Evolutionary conservation across 2,113 vertebrate species (phyloP).

Genomic region (Heterotis niloticus): DNA sequence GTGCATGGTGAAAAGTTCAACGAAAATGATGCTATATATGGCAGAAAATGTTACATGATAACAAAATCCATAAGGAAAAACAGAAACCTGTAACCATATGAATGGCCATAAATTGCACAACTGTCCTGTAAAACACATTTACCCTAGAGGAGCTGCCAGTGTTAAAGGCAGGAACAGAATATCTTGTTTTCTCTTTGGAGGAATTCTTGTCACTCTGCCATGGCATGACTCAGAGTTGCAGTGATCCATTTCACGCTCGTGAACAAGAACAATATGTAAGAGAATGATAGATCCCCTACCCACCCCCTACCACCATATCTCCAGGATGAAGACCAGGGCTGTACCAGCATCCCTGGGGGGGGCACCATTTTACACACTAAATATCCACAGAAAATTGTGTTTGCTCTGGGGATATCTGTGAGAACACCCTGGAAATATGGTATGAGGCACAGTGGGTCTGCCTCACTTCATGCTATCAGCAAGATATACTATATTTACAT

Average conservation of each 20-base stretch:
- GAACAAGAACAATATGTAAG: slow-evolving; percentile 43
- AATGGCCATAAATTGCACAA: background rate
- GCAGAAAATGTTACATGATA: no score
- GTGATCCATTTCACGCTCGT: slow-evolving; percentile 51
- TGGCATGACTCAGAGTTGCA: slow-evolving; percentile 51
- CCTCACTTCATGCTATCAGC: background rate
- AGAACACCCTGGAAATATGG: background rate
- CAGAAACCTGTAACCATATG: background rate
- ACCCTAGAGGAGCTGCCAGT: slow-evolving; percentile 17
- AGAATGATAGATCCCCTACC: background rate
- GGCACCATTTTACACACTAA: slow-evolving; percentile 33
- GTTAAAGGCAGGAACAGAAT: slow-evolving; percentile 28
- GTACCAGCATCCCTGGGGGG: slow-evolving; percentile 47
- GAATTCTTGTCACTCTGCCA: slow-evolving; percentile 43
- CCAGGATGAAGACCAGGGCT: slow-evolving; percentile 35
- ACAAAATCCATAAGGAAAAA: background rate
- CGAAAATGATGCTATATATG: no score
- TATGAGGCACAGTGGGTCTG: background rate
- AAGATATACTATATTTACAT: background rate
- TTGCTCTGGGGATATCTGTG: slow-evolving; percentile 33
- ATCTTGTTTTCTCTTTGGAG: slow-evolving; percentile 39
- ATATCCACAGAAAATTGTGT: slow-evolving; percentile 35
- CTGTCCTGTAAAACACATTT: slow-evolving; percentile 8
- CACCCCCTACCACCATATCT: slow-evolving; percentile 33
- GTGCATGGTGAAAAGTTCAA: slow-evolving; percentile 1